A percentile compares a stretch with the other conserved stretches of the same genome.
phyloP scores from a whole-genome alignment of 2,113 vertebrate genomes.

The Phasianus colchicus region DNA sequence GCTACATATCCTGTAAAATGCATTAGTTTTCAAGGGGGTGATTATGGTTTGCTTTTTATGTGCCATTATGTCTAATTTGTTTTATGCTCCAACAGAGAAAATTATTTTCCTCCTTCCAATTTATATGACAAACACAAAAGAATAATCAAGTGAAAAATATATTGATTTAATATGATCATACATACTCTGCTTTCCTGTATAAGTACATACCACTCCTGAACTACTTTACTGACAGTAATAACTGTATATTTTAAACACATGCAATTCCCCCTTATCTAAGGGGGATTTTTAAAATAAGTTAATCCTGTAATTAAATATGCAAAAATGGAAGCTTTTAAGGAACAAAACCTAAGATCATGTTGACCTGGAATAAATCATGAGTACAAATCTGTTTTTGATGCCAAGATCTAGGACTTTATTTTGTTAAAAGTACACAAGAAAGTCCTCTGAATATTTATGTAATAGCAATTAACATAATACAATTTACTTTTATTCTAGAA shows the following conservation, averaged over 20 bases:
- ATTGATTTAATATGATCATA: constrained; percentile 71
- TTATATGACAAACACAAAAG: constrained; percentile 73
- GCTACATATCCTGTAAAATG: constrained; percentile 64
- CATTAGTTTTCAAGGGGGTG: constrained; percentile 72
- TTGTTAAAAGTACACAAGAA: background rate
- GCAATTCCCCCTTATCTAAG: background rate
- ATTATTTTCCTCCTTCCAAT: constrained; percentile 74
- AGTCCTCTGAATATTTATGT: accelerated
- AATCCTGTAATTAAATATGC: background rate
- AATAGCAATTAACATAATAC: background rate
- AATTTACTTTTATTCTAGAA: background rate
- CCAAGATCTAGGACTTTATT: background rate
- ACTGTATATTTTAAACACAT: background rate
- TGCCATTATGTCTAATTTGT: constrained; percentile 79
- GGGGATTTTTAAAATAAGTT: constrained; percentile 22
- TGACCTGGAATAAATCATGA: background rate
- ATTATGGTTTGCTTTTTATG: constrained; percentile 75
- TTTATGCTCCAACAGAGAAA: constrained; percentile 77
- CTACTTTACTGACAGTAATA: constrained; percentile 32
- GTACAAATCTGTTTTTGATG: background rate
- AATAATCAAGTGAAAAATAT: constrained; percentile 70
- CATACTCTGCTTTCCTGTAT: background rate
- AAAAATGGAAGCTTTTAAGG: background rate
- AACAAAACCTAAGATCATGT: background rate
- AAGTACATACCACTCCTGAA: constrained; percentile 46